Evolutionary conservation across 2,113 vertebrate species (phyloP), one percentile per base, ranked within the genome.

Genomic region (Lasiurus borealis): DNA sequence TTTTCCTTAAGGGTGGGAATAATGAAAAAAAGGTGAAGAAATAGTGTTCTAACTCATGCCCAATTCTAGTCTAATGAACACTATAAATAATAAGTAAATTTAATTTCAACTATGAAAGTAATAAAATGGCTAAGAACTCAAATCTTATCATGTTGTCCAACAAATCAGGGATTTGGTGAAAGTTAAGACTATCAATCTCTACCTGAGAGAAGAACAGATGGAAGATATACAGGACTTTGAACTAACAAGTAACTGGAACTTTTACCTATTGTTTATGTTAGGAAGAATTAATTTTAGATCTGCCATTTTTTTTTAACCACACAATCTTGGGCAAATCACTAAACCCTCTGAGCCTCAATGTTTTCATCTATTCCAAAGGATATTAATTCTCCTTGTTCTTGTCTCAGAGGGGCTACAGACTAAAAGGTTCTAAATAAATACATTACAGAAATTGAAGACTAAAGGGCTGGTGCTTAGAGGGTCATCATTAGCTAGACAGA

Each of bases 91-190:
- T n/a, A 95, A 85, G 18, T 83, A 75, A 83, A 91, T 6, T 50
- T 92, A 88, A 93, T 85, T 94, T 90, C 72, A 96, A 92, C 15
- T 36, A 85, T n/a, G 12, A 87, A 83, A 96, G 27, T 75, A 91
- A 91, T 72, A 94, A 81, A 95, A 95, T 82, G 88, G 68, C 77
- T 91, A 85, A 91, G 57, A 95, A 83, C 16, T 88, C 59, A 92
- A 84, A 77, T 29, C 59, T 91, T 80, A 92, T 88, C 82, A 82
- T 21, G 46, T 15, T 88, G 85, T 57, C 54, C n/a, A 91, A 72
- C 87, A 81, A 91, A 90, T 68, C 40, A 64, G 16, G 23, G 19
- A 48, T 80, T 84, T 59, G 52, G 77, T 76, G 31, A 68, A 78
- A 85, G 85, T 3, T 59, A 82, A 76, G 66, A 83, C 54, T 84